Evolutionary conservation across 1,140 invertebrate genomes (phyloP).

Genomic region (Brachionus paranguensis): DNA sequence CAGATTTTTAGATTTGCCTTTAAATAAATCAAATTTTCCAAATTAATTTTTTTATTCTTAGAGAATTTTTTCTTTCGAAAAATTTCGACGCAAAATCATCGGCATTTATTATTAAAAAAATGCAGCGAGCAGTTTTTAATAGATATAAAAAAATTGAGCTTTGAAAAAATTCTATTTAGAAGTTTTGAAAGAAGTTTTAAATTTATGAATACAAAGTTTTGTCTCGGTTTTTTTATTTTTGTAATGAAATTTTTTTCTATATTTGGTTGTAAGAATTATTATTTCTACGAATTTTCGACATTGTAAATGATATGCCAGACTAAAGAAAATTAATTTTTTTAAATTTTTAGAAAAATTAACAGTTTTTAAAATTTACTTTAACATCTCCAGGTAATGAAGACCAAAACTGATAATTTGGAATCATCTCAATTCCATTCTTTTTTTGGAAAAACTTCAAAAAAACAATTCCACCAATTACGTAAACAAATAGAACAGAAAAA

Average conservation of each 20-base stretch:
- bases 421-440: not conserved
- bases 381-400: not conserved
- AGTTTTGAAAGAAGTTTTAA: no score
- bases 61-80: no score
- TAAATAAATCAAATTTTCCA: no score
- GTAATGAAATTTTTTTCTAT: not conserved
- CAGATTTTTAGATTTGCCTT: no score
- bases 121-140: no score
- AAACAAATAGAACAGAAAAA: not conserved
- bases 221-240: no score
- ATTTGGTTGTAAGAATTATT: not conserved
- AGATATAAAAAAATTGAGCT: no score
- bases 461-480: not conserved
- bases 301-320: not conserved
- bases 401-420: constrained; percentile 9
- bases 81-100: no score
- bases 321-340: not conserved
- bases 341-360: not conserved
- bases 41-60: no score
- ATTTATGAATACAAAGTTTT: no score
- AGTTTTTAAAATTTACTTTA: not conserved
- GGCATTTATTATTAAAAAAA: no score
- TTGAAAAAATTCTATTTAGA: not conserved
- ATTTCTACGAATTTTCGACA: not conserved
- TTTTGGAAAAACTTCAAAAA: constrained; percentile 20